Base-by-base conservation (phyloP, 2,797 vertebrate species). In the Protonibea diacanthus region DNA sequence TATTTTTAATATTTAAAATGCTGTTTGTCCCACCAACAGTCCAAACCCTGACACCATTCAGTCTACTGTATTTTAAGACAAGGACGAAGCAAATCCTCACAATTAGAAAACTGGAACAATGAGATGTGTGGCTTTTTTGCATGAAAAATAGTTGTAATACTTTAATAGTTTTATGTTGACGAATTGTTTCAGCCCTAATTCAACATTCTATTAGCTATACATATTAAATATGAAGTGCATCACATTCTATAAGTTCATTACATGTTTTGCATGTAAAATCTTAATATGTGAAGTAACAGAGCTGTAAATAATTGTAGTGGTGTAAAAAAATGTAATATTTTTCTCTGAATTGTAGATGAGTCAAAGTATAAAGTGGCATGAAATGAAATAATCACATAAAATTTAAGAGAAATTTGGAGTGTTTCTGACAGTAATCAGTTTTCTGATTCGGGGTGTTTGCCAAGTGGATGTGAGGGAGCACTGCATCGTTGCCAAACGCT, bases 141-240 rank as follows among this genome's bases (percentile, higher is more conserved):
- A 25, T 55, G 12, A n/a, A 72, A 60, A 72, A 71, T 18, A 52
- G 75, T 23, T 45, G 8, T 21, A 9, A 38, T 38, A 3, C 14
- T 56, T 2, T 40, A 4, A 18, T 38, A 38, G 33, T 40, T 51
- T 71, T 47, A 20, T 33, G 33, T 25, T 2, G 5, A 66, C 10
- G 40, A 42, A 61, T 38, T 61, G 44, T 42, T n/a, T 38, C 15
- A 23, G n/a, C 25, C 29, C 14, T 47, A 23, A 60, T 59, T 18
- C 42, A 33, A 44, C 11, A 18, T 25, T n/a, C 42, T 1, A 17
- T 0, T 10, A 13, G 27, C 42, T 67, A 48, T 48, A 55, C 17
- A 12, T 40, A 48, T 18, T 52, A 52, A 44, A 33, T 33, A 33
- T 33, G 29, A 33, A 33, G 33, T 15, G 48, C 9, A 25, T 49